These are phyloP conservation scores for Tympanuchus pallidicinctus DNA, from an alignment of 2,113 vertebrate species.

Conservation along the genomic window DNA sequence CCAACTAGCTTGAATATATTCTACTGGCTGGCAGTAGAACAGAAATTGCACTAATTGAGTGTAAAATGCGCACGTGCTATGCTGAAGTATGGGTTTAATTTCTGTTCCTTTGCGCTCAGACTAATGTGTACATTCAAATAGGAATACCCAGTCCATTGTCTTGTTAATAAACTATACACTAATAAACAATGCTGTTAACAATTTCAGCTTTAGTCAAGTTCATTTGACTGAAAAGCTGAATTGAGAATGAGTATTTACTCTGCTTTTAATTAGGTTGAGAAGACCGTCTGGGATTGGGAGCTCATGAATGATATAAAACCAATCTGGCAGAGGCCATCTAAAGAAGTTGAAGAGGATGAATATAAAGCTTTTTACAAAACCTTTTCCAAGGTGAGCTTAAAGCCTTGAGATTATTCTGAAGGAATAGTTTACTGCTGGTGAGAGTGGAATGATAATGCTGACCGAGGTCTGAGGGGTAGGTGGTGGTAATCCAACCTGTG, in stretches of 20 bases:
- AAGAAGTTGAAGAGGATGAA: constrained; percentile 97
- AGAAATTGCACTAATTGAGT: accelerated
- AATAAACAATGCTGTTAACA: not conserved
- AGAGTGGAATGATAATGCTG: not conserved
- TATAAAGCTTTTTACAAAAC: constrained; percentile 99
- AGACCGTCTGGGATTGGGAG: constrained; percentile 99
- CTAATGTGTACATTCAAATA: not conserved
- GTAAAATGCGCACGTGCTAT: accelerated
- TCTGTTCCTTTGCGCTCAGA: accelerated
- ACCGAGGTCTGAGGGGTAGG: not conserved
- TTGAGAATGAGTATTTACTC: not conserved
- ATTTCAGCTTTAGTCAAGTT: not conserved
- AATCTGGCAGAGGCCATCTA: constrained; percentile 96
- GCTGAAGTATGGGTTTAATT: accelerated
- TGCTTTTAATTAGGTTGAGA: constrained; percentile 86
- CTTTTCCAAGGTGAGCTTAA: constrained; percentile 89
- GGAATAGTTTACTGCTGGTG: not conserved
- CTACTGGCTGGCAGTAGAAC: not conserved
- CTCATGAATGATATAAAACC: constrained; percentile 99
- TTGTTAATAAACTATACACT: not conserved
- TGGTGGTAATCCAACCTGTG: not conserved
- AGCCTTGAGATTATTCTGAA: not conserved
- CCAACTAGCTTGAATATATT: not conserved
- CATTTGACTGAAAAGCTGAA: not conserved
- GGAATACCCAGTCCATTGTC: not conserved